Evolutionary conservation across 2,797 vertebrate genomes (phyloP).

Genomic region (Acipenser ruthenus): DNA sequence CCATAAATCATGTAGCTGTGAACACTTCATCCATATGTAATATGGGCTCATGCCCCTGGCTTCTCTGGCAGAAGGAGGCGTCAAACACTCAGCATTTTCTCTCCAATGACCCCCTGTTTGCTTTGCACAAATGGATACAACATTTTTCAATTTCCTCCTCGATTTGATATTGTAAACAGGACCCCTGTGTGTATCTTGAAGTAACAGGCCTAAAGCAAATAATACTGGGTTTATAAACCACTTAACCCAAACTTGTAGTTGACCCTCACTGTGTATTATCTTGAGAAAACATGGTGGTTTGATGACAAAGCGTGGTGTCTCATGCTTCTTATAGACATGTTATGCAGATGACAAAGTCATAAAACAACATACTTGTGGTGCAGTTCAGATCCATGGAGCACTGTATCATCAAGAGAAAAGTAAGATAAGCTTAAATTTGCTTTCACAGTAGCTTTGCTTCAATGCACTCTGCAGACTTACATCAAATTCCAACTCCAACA

Average conservation of each 20-base stretch:
- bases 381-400: conserved; percentile 12
- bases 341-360: conserved; percentile 49
- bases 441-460: no score
- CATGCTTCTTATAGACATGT: conserved; percentile 43
- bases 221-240: conserved; percentile 46
- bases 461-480: no score
- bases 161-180: conserved; percentile 51
- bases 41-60: conserved; percentile 26
- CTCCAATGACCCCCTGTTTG: conserved; percentile 44
- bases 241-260: conserved; percentile 55
- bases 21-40: conserved; percentile 16
- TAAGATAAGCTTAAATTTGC: no score
- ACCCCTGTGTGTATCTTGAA: conserved; percentile 45
- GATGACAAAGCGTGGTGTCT: conserved; percentile 45
- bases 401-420: conserved; percentile 16
- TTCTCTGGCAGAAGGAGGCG: conserved; percentile 28
- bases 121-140: conserved; percentile 39
- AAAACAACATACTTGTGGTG: conserved; percentile 46
- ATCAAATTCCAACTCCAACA: no score
- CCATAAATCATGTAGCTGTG: no score
- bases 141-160: conserved; percentile 25
- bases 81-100: conserved; percentile 49
- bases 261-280: conserved; percentile 32
- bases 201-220: conserved; percentile 43
- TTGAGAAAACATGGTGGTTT: conserved; percentile 43